Base-by-base conservation (phyloP, 2,888 invertebrate genomes). In the Cactoblastis cactorum region DNA sequence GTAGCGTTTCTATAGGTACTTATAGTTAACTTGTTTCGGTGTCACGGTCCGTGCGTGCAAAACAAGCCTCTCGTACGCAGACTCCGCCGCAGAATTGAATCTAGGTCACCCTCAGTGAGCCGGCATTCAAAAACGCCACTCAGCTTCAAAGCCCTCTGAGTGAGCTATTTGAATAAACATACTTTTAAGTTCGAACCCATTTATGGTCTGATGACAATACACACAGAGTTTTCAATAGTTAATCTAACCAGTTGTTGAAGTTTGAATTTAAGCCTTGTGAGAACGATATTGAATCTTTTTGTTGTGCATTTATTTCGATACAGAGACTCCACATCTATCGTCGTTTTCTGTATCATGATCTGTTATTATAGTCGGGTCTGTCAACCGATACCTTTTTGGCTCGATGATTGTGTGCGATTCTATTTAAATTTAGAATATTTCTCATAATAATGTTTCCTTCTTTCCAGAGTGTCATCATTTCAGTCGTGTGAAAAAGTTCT, bases 11-110 rank as follows among this genome's bases (percentile, higher is more conserved):
- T 62, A 63, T 69, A 62, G 12, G 34, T 49, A 37, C 37, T 37
- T 37, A 57, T 54, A 55, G 53, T 62, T 59, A 57, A 55, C 57
- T 58, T 58, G 67, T 74, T 76, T 77, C 62, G 59, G 62, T 75
- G 75, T 80, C 76, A 74, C 57, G 73, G 74, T 62, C 69, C 58
- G 55, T 49, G 47, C 47, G 50, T 53, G 65, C 60, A 63, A 64
- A 65, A 67, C 63, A 65, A 52, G 69, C 61, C 82, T 82, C 77
- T 71, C 65, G 57, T 67, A 75, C 73, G 77, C 79, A 79, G 81
- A 67, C 78, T 78, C 78, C 72, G 71, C 78, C 72, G 71, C 75
- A 71, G 67, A 64, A 67, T 64, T 67, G 53, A 57, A 85, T 72
- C 73, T 84, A 68, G 86, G 86, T 83, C 86, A 84, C 61, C 60